phyloP scores from a whole-genome alignment of 2,113 vertebrate species.

The Zapus hudsonius region DNA sequence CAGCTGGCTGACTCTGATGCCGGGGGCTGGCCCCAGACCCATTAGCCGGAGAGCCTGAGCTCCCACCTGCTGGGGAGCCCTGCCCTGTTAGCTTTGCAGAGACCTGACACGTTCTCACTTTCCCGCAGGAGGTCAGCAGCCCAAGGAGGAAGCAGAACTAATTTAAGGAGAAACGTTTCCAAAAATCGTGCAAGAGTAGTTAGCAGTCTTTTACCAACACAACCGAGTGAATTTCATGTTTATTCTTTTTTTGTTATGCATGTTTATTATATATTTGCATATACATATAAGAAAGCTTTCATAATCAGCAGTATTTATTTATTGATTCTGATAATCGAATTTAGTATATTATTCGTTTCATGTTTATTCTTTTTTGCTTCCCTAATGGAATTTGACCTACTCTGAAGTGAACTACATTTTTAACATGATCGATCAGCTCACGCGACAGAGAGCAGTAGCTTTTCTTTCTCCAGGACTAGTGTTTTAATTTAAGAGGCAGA shows the following conservation, averaged over 20 bases:
- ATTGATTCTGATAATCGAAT: no score
- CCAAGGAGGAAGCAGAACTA: slow-evolving; percentile 33
- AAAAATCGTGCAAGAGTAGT: background rate
- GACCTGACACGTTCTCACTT: slow-evolving; percentile 29
- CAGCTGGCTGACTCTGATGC: background rate
- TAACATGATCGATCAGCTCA: slow-evolving; percentile 26
- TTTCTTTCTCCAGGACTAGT: background rate
- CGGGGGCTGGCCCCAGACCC: background rate
- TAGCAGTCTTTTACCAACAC: slow-evolving; percentile 41
- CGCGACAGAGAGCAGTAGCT: slow-evolving; percentile 4
- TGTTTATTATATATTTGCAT: no score
- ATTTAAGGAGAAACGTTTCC: slow-evolving; percentile 29
- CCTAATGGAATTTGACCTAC: slow-evolving; percentile 30
- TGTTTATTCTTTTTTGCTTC: slow-evolving; percentile 48
- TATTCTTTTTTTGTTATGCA: no score
- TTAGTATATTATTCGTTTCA: no score
- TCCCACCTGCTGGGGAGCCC: background rate
- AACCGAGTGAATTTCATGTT: background rate
- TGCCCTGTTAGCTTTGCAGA: background rate
- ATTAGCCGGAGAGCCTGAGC: background rate
- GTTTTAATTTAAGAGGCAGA: slow-evolving; percentile 60
- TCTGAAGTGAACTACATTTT: slow-evolving; percentile 24
- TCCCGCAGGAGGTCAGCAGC: background rate
- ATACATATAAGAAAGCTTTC: no score
- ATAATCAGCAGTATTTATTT: no score